A percentile compares a stretch with the other conserved stretches of the same genome.
phyloP scores from a whole-genome alignment of 2,888 invertebrate species.

The Trachelus tabidus region DNA sequence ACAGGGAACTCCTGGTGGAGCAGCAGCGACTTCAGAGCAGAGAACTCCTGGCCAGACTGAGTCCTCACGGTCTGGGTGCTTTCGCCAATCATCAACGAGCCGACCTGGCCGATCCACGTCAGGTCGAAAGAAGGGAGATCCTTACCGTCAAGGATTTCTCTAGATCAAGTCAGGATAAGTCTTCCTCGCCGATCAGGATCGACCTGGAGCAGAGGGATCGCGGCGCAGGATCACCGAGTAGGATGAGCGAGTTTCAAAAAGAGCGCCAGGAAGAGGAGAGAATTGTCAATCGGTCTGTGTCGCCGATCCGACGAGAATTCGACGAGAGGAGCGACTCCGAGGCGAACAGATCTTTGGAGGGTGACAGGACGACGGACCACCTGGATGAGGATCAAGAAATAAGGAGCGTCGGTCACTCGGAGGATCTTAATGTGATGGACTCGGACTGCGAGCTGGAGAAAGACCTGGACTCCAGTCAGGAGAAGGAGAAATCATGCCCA shows the following conservation, averaged over 20 bases:
- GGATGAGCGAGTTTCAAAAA: constrained; percentile 33
- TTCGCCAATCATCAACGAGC: constrained; percentile 42
- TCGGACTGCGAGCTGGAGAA: constrained; percentile 59
- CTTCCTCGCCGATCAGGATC: constrained; percentile 53
- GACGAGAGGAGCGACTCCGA: constrained; percentile 62
- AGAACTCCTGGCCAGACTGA: constrained; percentile 55
- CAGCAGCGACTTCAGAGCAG: constrained; percentile 58
- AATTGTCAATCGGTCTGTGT: constrained; percentile 50
- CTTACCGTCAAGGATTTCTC: constrained; percentile 61
- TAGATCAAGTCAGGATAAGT: constrained; percentile 51
- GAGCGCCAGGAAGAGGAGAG: constrained; percentile 29
- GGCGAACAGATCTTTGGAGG: constrained; percentile 59
- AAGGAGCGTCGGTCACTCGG: constrained; percentile 59
- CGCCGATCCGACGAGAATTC: constrained; percentile 52
- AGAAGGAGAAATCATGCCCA: constrained; percentile 67
- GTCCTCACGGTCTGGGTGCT: constrained; percentile 51
- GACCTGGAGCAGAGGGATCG: constrained; percentile 39
- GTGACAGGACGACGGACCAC: constrained; percentile 54
- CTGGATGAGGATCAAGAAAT: constrained; percentile 59
- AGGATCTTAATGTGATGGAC: constrained; percentile 63
- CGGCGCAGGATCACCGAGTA: constrained; percentile 2
- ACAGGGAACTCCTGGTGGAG: constrained; percentile 55
- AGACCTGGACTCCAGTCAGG: constrained; percentile 46
- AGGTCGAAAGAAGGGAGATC: constrained; percentile 43
- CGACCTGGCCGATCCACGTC: constrained; percentile 28